Percentiles rank a stretch among this genome's conserved stretches.
These are phyloP conservation scores for Rhyacophila evoluta DNA, from an alignment of 2,888 invertebrate genomes.

Conservation along the genomic window DNA sequence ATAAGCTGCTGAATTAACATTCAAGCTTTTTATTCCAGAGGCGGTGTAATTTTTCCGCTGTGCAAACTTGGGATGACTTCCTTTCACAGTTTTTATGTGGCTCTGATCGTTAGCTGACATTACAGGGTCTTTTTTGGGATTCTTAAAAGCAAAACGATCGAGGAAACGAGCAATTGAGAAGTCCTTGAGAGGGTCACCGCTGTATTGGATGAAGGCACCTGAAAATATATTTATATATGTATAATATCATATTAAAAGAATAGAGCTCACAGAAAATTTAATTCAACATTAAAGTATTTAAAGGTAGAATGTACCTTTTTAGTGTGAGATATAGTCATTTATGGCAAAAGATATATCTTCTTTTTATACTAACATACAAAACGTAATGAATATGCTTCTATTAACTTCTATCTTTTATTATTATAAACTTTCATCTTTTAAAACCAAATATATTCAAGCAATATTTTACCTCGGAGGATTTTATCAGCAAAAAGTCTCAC, in stretches of 20 bases:
- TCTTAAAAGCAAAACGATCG: slow-evolving; percentile 96
- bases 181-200: slow-evolving; percentile 94
- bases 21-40: slow-evolving; percentile 76
- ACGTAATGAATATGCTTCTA: too few species aligned
- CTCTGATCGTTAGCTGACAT: slow-evolving; percentile 52
- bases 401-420: too few species aligned
- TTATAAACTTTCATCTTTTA: too few species aligned
- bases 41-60: slow-evolving; percentile 77
- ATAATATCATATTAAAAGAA: too few species aligned
- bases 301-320: too few species aligned
- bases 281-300: too few species aligned
- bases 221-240: too few species aligned
- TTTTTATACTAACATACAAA: too few species aligned
- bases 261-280: too few species aligned
- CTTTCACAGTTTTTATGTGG: slow-evolving; percentile 64
- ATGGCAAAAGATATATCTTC: too few species aligned
- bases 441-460: slow-evolving; percentile 30
- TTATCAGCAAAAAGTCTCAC: slow-evolving; percentile 89
- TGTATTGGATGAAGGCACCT: slow-evolving; percentile 84
- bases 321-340: too few species aligned
- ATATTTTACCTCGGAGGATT: slow-evolving; percentile 74
- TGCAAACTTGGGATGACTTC: slow-evolving; percentile 75
- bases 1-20: slow-evolving; percentile 81
- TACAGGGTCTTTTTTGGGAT: slow-evolving; percentile 78
- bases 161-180: slow-evolving; percentile 91